Evolutionary conservation across 2,797 vertebrate genomes (phyloP), one percentile per base, ranked within the genome.

Genomic region (Sebastes matsubarae): DNA sequence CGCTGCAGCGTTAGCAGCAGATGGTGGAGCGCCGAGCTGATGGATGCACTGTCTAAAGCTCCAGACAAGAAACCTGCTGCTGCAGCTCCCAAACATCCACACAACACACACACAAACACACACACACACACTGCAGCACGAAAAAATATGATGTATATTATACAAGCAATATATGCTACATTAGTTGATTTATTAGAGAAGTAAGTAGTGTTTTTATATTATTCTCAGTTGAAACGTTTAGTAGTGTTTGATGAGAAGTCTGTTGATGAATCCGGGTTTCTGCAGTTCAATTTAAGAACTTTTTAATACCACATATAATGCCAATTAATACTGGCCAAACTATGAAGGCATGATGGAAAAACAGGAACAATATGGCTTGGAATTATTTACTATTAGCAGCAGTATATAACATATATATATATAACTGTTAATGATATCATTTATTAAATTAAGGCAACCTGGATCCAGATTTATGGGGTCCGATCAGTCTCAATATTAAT

Each of bases 51-150:
- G 88, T 90, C 89, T 50, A 65, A 83, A 85, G 80, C 67, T 82
- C 63, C 85, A 86, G 86, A 93, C 89, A 76, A 83, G 85, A 80
- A 89, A 83, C 91, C 91, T 88, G 87, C 91, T 87, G 82, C 88
- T 67, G 70, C 74, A 65, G 75, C 79, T 76, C 50, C 61, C 42
- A 29, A 76, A 80, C 75, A 77, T 70, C 59, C 68, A 30, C 59
- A 61, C 27, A 38, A 60, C 58, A 32, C 27, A 30, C 59, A 63
- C 60, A 22, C 60, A 36, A 20, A n/a, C 27, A 61, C 30, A 32
- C 22, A 42, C n/a, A 60, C 55, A 34, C 36, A 46, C 36, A 63
- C 63, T 76, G 60, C 67, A 57, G 50, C 2, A 8, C 1, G 12
- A 9, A n/a, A 32, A 25, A n/a, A 8, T 12, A 34, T 18, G 8